Evolutionary conservation across 2,888 invertebrate genomes (phyloP), one percentile per base, ranked within the genome.

Genomic region (Drosophila percnosoma): DNA sequence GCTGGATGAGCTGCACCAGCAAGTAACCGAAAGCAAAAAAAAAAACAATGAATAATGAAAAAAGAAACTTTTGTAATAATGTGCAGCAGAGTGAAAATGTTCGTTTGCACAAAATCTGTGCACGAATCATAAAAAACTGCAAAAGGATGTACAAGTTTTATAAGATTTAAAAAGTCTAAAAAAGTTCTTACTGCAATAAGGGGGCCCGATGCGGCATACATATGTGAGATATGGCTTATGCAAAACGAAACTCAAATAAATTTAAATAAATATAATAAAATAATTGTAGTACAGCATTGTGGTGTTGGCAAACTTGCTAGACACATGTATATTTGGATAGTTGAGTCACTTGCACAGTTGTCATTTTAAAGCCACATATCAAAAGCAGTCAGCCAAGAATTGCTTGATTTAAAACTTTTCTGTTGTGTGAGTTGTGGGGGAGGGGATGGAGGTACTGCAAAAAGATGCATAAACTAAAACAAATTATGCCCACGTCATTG

Each of bases 401-500:
- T 65, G 48, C 42, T 63, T 48, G 54, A 59, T 59, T 75, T 61
- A 31, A 57, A 68, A 63, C 40, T 34, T 69, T 68, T 60, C 31
- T 36, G 42, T 40, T 48, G 40, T 42, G 48, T 13, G 51, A 58
- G 49, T 62, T 13, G 45, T 45, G 24, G 45, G 8, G 15, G 4
- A 15, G 7, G 45, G 8, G 8, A 15, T 15, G 8, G 1, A 7
- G 2, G 13, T 45, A 8, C 7, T 5, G 24, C 45, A 34, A 31
- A 27, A 62, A 36, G 38, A 61, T 80, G 80, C 72, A 84, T 75
- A 84, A 87, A 82, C 72, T 76, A 83, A 83, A 83, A 79, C 79
- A 87, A 87, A 83, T 87, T 86, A 83, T 85, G 85, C 79, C 85
- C 79, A 80, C 79, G 79, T 83, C 88, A 87, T 75, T 81, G 86